Conservation (phyloP, 2,888 invertebrate genomes). For the Barypeithes pellucidus region DNA sequence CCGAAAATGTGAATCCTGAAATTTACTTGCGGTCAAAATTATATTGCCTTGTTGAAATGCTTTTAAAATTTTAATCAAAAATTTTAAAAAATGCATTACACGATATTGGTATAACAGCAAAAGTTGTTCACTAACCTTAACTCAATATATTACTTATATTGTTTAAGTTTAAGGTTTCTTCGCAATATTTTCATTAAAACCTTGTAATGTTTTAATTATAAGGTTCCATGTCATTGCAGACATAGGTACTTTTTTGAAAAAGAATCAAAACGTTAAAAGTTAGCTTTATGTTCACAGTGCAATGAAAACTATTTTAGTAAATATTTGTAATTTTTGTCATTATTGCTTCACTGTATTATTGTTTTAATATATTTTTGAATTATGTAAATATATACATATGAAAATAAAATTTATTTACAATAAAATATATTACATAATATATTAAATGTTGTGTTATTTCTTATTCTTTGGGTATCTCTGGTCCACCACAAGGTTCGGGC, state of each 20-base stretch:
- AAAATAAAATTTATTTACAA: constrained; percentile 65
- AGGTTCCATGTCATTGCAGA: constrained; percentile 42
- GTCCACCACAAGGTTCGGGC: no score
- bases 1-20: no score
- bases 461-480: background rate
- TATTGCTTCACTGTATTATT: constrained; percentile 63
- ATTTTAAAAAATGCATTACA: constrained; percentile 10
- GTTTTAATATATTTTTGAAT: constrained; percentile 68
- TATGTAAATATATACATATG: constrained; percentile 71
- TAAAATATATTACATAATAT: constrained; percentile 56
- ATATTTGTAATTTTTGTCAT: constrained; percentile 60
- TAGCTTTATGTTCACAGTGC: constrained; percentile 16
- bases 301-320: constrained; percentile 22
- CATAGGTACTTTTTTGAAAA: constrained; percentile 32
- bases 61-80: constrained; percentile 17
- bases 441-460: constrained; percentile 29
- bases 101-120: background rate
- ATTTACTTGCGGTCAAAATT: background rate
- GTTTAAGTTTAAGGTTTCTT: constrained; percentile 66
- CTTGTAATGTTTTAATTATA: constrained; percentile 53
- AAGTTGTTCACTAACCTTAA: constrained; percentile 64
- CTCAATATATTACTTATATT: constrained; percentile 70
- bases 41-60: background rate
- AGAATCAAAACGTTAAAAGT: constrained; percentile 21
- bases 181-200: constrained; percentile 31